Evolutionary conservation across 2,113 vertebrate species (phyloP).

Genomic region (Campylomormyrus numenius): DNA sequence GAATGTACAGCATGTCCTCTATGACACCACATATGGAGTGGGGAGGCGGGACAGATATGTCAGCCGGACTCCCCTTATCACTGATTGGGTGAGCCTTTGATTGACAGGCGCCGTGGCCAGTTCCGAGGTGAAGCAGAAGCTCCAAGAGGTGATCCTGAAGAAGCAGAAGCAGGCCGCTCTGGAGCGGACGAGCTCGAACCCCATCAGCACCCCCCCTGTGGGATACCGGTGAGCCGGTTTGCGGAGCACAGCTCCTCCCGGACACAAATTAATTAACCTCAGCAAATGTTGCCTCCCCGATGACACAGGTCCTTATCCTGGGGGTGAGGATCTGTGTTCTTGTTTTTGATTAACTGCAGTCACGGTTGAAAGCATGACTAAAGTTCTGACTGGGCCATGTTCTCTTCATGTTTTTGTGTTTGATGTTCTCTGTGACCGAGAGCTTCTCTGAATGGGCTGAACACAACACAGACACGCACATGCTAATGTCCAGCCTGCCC

Average conservation of each 20-base stretch:
- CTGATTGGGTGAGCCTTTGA: constrained; percentile 21
- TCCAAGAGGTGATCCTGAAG: constrained; percentile 84
- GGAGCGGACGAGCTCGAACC: constrained; percentile 71
- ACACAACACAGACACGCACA: neutral
- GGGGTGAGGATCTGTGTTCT: neutral
- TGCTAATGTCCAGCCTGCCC: neutral
- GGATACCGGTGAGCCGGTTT: constrained; percentile 67
- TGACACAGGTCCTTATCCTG: neutral
- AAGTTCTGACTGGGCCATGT: neutral
- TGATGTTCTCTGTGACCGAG: neutral
- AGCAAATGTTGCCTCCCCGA: neutral
- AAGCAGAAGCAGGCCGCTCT: constrained; percentile 80
- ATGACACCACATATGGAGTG: neutral
- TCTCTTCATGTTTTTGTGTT: neutral
- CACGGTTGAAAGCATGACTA: neutral
- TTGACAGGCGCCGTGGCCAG: constrained; percentile 79
- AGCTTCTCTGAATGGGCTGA: neutral
- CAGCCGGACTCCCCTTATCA: neutral
- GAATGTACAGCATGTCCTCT: neutral
- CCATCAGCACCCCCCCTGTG: constrained; percentile 49
- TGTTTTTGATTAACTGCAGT: neutral
- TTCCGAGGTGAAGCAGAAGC: constrained; percentile 80
- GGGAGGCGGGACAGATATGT: neutral
- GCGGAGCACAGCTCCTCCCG: neutral
- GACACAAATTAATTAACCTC: neutral